Evolutionary conservation across 2,797 vertebrate genomes (phyloP).

Genomic region (Malurus leucopterus): DNA sequence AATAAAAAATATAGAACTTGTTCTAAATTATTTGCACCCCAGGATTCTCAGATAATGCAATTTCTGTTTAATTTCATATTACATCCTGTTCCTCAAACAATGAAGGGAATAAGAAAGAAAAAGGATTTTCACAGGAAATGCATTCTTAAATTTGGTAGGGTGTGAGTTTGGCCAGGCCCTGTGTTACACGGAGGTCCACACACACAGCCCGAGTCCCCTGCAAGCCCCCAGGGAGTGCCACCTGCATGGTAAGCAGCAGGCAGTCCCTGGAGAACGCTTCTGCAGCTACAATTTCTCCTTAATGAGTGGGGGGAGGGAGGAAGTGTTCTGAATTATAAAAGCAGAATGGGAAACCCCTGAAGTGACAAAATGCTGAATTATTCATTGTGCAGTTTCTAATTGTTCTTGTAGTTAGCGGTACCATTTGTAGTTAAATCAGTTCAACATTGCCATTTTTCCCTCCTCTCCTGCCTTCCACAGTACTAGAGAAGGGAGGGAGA

Average conservation of each 20-base stretch:
- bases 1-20: not conserved
- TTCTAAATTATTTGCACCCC: not conserved
- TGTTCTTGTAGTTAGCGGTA: not conserved
- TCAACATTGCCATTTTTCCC: not conserved
- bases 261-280: constrained; percentile 5
- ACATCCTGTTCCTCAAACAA: not conserved
- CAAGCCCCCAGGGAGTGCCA: constrained; percentile 39
- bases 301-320: not conserved
- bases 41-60: not conserved
- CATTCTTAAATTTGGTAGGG: not conserved
- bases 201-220: not conserved
- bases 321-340: not conserved
- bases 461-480: not conserved
- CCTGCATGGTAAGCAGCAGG: constrained; percentile 64
- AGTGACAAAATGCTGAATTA: constrained; percentile 49
- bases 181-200: not conserved
- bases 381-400: constrained; percentile 40
- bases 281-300: not conserved
- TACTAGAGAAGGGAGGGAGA: not conserved
- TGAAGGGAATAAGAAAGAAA: not conserved
- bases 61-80: not conserved
- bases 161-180: rapidly evolving
- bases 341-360: constrained; percentile 14
- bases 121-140: constrained; percentile 32
- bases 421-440: constrained; percentile 14